These are phyloP conservation scores for Papio anubis DNA, from an alignment of 2,113 vertebrate genomes.

Conservation along the genomic window DNA sequence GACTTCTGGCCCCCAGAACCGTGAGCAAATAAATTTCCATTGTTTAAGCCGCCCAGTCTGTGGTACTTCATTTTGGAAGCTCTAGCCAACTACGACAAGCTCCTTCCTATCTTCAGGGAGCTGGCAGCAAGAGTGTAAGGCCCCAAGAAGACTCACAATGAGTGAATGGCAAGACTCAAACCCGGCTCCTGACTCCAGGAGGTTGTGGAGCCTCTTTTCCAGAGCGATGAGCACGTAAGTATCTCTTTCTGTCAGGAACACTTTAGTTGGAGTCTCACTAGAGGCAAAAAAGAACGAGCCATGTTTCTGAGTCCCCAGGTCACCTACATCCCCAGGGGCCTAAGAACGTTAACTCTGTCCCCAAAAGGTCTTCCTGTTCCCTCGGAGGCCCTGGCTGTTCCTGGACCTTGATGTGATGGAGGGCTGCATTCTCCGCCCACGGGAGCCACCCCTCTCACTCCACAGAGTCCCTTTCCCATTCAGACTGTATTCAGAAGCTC, in stretches of 20 bases:
- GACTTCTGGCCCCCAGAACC: not conserved
- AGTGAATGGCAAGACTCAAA: not conserved
- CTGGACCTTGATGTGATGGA: constrained; percentile 58
- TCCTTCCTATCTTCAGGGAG: not conserved
- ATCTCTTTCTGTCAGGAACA: constrained; percentile 25
- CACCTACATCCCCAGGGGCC: constrained; percentile 50
- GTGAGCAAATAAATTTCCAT: not conserved
- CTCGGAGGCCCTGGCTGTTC: not conserved
- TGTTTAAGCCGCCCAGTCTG: not conserved
- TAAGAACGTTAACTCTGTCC: constrained; percentile 62
- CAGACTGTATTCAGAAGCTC: constrained; percentile 59
- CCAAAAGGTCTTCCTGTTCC: constrained; percentile 40
- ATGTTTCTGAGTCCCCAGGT: constrained; percentile 48
- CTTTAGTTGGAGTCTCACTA: constrained; percentile 7
- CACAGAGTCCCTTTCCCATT: not conserved
- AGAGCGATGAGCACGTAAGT: not conserved
- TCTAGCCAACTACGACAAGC: not conserved
- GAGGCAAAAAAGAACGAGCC: not conserved
- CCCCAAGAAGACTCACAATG: not conserved
- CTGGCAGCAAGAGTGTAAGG: not conserved
- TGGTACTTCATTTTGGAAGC: not conserved
- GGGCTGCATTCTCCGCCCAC: not conserved
- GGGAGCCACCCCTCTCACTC: not conserved
- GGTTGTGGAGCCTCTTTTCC: not conserved
- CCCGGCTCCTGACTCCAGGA: not conserved